Evolutionary conservation across 2,888 invertebrate genomes (phyloP), one percentile per base, ranked within the genome.

Genomic region (Molorchus minor): DNA sequence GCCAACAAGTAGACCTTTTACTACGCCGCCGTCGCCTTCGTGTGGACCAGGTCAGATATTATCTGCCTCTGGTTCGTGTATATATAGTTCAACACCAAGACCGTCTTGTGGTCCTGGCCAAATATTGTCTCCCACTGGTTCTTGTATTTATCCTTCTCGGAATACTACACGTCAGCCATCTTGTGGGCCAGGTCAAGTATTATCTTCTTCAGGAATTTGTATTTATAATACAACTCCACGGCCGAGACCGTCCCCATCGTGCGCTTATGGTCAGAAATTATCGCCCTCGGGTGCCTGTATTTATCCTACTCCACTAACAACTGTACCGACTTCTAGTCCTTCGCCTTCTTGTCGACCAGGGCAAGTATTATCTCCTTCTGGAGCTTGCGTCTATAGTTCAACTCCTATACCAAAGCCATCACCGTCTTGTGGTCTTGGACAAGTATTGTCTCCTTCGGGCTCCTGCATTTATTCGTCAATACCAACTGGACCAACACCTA

Each of bases 341-440:
- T 1, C 71, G 67, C 5, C 62, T 71, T 62, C 79, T 0, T 82
- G 73, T 75, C 73, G 82, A 1, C 82, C 83, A 7, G 83, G 82
- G 0, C 61, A 70, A 7, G 80, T 79, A 30, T n/a, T 41, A 13
- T 57, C 56, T 29, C 4, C 29, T 25, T 43, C 56, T 44, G 56
- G 56, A 17, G 13, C 15, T n/a, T 51, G 56, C 8, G 46, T 19
- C 8, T 38, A 47, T 43, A 17, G 53, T 15, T 51, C 64, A 36
- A 17, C 8, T 20, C 33, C 45, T 8, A 29, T 20, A 17, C 33
- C 43, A 5, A 16, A 29, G 46, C 60, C 63, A 20, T 55, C 43
- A 25, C 30, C 35, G 5, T 20, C 38, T 1, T 63, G 76, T 13
- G 79, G 74, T 0, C 70, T 51, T 15, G 51, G 56, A 4, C 58